phyloP scores from a whole-genome alignment of 2,888 invertebrate genomes.

The Hypselothyrea guttata region DNA sequence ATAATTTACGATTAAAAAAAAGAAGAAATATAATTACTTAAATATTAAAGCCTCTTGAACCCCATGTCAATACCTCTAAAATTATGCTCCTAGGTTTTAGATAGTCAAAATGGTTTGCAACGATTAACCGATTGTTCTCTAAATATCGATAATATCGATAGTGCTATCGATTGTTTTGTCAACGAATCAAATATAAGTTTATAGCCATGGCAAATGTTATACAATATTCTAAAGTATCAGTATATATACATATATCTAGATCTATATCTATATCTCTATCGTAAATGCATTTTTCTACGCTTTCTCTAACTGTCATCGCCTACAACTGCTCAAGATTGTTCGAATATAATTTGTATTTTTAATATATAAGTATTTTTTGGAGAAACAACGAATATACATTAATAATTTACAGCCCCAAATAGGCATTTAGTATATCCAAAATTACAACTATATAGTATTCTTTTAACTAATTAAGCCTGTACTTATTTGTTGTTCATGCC shows the following conservation, averaged over 20 bases:
- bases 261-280: constrained; percentile 2
- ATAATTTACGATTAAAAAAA: too few relatives aligned
- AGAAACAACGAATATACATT: constrained; percentile 43
- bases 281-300: constrained; percentile 1
- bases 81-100: too few relatives aligned
- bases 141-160: too few relatives aligned
- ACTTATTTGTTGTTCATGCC: constrained; percentile 42
- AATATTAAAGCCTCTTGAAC: background rate
- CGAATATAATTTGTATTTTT: constrained; percentile 39
- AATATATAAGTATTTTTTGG: constrained; percentile 33
- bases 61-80: too few relatives aligned
- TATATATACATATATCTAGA: constrained; percentile 4
- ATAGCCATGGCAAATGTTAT: constrained; percentile 43
- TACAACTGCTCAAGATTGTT: constrained; percentile 32
- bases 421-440: constrained; percentile 35
- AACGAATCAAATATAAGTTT: constrained; percentile 2
- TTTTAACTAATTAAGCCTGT: constrained; percentile 24
- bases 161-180: too few relatives aligned
- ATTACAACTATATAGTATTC: constrained; percentile 6
- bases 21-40: background rate
- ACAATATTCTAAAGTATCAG: constrained; percentile 17
- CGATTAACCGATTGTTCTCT: too few relatives aligned
- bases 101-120: too few relatives aligned
- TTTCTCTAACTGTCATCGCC: background rate
- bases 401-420: constrained; percentile 1